Conservation (phyloP, 2,888 invertebrate genomes). For the Embidobia sp. region DNA sequence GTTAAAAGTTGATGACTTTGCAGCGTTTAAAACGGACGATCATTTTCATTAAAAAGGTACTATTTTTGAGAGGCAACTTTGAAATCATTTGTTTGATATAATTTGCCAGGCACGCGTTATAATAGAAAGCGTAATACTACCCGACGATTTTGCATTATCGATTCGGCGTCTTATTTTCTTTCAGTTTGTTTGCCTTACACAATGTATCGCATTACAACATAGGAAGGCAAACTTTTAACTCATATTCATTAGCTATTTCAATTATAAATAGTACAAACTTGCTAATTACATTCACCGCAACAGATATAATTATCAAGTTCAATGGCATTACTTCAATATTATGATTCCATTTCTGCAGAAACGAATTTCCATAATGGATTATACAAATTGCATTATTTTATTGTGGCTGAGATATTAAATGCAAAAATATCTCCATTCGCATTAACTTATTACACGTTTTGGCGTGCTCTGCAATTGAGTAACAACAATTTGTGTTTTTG, state of each 20-base stretch:
- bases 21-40: too few species aligned
- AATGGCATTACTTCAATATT: conserved; percentile 51
- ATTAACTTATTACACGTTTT: conserved; percentile 27
- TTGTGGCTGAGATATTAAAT: conserved; percentile 15
- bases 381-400: conserved; percentile 40
- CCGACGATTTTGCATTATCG: conserved; percentile 7
- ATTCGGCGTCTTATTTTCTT: conserved; percentile 14
- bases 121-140: too few species aligned
- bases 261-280: conserved; percentile 57
- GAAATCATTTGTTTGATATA: too few species aligned
- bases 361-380: conserved; percentile 42
- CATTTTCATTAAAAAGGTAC: too few species aligned
- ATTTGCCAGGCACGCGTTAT: too few species aligned
- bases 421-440: conserved; percentile 20
- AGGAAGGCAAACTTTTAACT: conserved; percentile 47
- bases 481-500: conserved; percentile 25
- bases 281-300: conserved; percentile 53
- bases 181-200: conserved; percentile 3
- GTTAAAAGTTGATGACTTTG: too few species aligned
- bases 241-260: conserved; percentile 42
- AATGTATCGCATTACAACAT: conserved; percentile 27
- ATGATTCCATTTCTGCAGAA: conserved; percentile 48
- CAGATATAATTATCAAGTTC: conserved; percentile 54
- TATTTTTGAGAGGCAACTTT: too few species aligned
- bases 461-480: not conserved